These are phyloP conservation scores for Spilogale gracilis DNA, from an alignment of 2,113 vertebrate species.

Conservation along the genomic window DNA sequence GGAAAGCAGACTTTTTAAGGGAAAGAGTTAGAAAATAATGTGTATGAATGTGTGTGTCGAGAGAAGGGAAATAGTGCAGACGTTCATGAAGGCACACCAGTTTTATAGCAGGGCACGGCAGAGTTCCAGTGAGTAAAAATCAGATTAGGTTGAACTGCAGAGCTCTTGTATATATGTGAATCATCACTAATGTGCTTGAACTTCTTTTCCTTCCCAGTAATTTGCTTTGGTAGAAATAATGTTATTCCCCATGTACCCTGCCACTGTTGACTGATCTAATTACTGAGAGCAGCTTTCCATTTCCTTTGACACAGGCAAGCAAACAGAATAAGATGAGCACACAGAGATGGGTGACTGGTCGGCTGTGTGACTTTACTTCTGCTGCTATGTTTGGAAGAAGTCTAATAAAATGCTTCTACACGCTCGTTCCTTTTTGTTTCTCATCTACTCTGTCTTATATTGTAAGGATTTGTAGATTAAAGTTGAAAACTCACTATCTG, in stretches of 20 bases:
- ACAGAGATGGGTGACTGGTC: slow-evolving; percentile 43
- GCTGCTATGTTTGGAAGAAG: slow-evolving; percentile 23
- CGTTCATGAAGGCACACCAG: background rate
- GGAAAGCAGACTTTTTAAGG: background rate
- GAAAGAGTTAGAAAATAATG: background rate
- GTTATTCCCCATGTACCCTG: slow-evolving; percentile 73
- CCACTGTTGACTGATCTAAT: slow-evolving; percentile 71
- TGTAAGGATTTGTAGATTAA: slow-evolving; percentile 20
- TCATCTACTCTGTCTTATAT: background rate
- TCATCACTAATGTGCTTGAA: slow-evolving; percentile 55
- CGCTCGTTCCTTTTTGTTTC: background rate
- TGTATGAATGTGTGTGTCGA: background rate
- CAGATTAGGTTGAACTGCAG: slow-evolving; percentile 50
- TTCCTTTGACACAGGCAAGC: slow-evolving; percentile 75
- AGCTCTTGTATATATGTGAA: slow-evolving; percentile 4
- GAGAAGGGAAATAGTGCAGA: background rate
- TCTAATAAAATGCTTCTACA: background rate
- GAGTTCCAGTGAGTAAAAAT: slow-evolving; percentile 50
- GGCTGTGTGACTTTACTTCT: slow-evolving; percentile 56
- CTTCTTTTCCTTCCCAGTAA: slow-evolving; percentile 69
- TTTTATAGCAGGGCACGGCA: background rate
- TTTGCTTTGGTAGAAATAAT: slow-evolving; percentile 68
- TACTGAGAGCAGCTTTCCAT: slow-evolving; percentile 73
- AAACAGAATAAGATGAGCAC: slow-evolving; percentile 69
- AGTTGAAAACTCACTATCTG: background rate